Conservation (phyloP, 2,888 invertebrate species). For the Aspidapion aeneum region DNA sequence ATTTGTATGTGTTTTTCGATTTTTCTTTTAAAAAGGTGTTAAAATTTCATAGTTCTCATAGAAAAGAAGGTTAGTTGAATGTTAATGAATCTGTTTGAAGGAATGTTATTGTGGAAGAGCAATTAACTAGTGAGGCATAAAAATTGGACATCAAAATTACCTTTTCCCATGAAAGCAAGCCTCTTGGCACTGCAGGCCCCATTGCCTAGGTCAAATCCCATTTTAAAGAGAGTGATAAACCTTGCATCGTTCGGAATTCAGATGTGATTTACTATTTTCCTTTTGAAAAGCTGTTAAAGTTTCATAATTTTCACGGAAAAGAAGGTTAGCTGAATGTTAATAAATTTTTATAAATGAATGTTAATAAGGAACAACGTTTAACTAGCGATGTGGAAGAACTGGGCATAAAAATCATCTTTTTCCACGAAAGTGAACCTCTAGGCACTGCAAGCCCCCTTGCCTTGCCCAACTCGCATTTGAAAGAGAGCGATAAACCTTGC, state of each 20-base stretch:
- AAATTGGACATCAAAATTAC: slow-evolving; percentile 87
- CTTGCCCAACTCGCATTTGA: slow-evolving; percentile 75
- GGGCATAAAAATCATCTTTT: slow-evolving; percentile 88
- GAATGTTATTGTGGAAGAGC: slow-evolving; percentile 76
- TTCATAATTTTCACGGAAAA: slow-evolving; percentile 90
- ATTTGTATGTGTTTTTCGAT: slow-evolving; percentile 98
- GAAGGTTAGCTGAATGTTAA: no score
- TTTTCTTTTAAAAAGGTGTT: slow-evolving; percentile 96
- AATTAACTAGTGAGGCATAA: slow-evolving; percentile 79
- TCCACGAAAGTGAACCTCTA: slow-evolving; percentile 93
- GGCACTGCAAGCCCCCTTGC: slow-evolving; percentile 98
- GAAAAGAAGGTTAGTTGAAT: no score
- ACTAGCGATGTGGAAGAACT: slow-evolving; percentile 80
- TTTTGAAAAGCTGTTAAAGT: slow-evolving; percentile 89
- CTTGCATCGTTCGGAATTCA: slow-evolving; percentile 98
- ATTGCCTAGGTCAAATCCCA: slow-evolving; percentile 83
- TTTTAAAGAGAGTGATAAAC: slow-evolving; percentile 70
- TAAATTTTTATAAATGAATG: no score
- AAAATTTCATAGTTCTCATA: slow-evolving; percentile 88
- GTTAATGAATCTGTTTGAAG: no score
- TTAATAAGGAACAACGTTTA: slow-evolving; percentile 77
- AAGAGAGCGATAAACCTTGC: slow-evolving; percentile 79
- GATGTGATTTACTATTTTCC: slow-evolving; percentile 99
- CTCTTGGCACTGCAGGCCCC: slow-evolving; percentile 96
- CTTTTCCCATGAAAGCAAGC: slow-evolving; percentile 95